Evolutionary conservation across 1,140 invertebrate species (phyloP).

Genomic region (Acromyrmex charruanus): DNA sequence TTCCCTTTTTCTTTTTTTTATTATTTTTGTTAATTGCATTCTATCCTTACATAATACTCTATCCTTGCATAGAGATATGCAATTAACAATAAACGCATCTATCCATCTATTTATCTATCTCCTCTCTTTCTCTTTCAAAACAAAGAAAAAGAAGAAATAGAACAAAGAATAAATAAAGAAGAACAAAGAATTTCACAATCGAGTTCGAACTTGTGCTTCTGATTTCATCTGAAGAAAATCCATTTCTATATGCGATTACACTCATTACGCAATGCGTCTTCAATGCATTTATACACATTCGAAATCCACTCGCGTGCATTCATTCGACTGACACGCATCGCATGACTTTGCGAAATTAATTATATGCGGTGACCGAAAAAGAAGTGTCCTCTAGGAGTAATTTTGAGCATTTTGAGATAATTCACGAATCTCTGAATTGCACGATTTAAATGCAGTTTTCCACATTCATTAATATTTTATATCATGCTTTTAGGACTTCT

Average conservation of each 20-base stretch:
- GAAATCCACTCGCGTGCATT: not conserved
- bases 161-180: no score
- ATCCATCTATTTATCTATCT: no score
- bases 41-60: no score
- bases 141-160: no score
- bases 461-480: not conserved
- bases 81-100: no score
- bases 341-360: slow-evolving; percentile 9
- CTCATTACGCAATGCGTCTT: slow-evolving; percentile 13
- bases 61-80: no score
- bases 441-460: not conserved
- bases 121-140: no score
- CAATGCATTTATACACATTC: not conserved
- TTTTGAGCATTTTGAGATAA: not conserved
- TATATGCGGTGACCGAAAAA: not conserved
- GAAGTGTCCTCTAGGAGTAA: not conserved
- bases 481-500: no score
- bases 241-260: not conserved
- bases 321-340: not conserved
- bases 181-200: not conserved
- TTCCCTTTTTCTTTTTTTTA: not conserved
- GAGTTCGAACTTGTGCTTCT: not conserved
- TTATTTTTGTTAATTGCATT: no score
- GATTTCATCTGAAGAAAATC: not conserved
- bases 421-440: not conserved